Conservation (phyloP, 1,140 invertebrate genomes). For the Calliopsis andreniformis region DNA sequence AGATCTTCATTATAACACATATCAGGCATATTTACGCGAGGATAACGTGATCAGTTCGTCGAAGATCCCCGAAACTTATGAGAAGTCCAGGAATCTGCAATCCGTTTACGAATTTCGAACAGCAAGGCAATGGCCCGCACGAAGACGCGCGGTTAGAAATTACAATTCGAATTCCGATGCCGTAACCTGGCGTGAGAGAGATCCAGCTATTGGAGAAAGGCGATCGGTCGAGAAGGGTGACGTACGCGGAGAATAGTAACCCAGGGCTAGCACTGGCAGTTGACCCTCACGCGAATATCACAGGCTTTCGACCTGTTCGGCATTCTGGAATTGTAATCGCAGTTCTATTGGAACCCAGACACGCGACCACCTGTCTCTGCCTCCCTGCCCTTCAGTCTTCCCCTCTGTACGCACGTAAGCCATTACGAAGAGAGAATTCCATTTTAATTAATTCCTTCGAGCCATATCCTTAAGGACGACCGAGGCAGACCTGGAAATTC, state of each 20-base stretch:
- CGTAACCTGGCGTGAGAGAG: slow-evolving; percentile 34
- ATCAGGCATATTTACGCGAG: slow-evolving; percentile 39
- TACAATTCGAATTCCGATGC: slow-evolving; percentile 74
- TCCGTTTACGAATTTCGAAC: slow-evolving; percentile 65
- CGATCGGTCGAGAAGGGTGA: not conserved
- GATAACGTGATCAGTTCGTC: not conserved
- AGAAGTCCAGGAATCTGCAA: slow-evolving; percentile 55
- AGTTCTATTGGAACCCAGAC: slow-evolving; percentile 56
- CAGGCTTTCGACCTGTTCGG: slow-evolving; percentile 67
- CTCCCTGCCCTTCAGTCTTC: not conserved
- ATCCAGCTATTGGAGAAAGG: slow-evolving; percentile 16
- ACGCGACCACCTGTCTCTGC: slow-evolving; percentile 38
- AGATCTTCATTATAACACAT: slow-evolving; percentile 33
- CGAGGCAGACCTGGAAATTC: too few species aligned
- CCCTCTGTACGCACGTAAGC: slow-evolving; percentile 11
- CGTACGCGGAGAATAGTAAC: slow-evolving; percentile 27
- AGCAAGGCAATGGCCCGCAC: slow-evolving; percentile 58
- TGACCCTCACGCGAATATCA: slow-evolving; percentile 55
- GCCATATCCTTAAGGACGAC: not conserved
- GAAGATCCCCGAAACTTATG: not conserved
- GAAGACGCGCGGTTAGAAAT: slow-evolving; percentile 72
- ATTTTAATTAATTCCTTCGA: slow-evolving; percentile 75
- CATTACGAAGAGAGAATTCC: slow-evolving; percentile 65
- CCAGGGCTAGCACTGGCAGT: slow-evolving; percentile 50
- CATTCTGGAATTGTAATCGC: slow-evolving; percentile 78